Percentiles rank a stretch among this genome's conserved stretches.
Evolutionary conservation across 2,888 invertebrate genomes (phyloP).

Genomic region (Lepidocyrtoides sp.): DNA sequence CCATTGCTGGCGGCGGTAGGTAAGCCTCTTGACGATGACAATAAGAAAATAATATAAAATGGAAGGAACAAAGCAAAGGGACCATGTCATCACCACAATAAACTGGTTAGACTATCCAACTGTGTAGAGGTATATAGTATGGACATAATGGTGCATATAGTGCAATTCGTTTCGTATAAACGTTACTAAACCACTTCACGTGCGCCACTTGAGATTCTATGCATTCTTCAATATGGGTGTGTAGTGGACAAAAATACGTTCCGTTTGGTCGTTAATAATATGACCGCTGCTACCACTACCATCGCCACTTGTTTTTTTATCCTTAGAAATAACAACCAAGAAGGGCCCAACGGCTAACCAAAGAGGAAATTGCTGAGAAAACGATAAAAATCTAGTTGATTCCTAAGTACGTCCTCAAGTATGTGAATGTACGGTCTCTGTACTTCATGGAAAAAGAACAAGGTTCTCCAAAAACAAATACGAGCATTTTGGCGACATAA

Average conservation of each 20-base stretch:
- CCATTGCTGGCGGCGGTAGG: neutral
- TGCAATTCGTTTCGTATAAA: no score
- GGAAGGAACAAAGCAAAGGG: slow-evolving; percentile 2
- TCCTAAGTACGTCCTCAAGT: slow-evolving; percentile 10
- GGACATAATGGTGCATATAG: neutral
- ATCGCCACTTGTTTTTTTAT: slow-evolving; percentile 7
- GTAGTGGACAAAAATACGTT: neutral
- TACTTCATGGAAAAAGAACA: neutral
- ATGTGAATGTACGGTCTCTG: neutral
- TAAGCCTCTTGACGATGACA: slow-evolving; percentile 37
- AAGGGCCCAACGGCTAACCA: neutral
- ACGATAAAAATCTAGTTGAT: slow-evolving; percentile 41
- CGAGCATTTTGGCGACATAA: neutral
- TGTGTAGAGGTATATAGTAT: neutral
- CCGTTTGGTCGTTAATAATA: slow-evolving; percentile 38
- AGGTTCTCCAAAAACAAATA: slow-evolving; percentile 30
- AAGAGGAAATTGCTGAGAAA: slow-evolving; percentile 41
- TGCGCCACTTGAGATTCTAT: neutral
- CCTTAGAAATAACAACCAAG: slow-evolving; percentile 24
- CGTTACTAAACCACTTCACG: slow-evolving; percentile 29
- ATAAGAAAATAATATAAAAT: neutral
- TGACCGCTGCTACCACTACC: neutral
- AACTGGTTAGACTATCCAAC: neutral
- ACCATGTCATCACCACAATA: slow-evolving; percentile 36
- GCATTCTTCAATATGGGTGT: slow-evolving; percentile 12